These are phyloP conservation scores for Tethya wilhelma DNA, from an alignment of 37 sponge, comb jelly and placozoan genomes.

Conservation along the genomic window DNA sequence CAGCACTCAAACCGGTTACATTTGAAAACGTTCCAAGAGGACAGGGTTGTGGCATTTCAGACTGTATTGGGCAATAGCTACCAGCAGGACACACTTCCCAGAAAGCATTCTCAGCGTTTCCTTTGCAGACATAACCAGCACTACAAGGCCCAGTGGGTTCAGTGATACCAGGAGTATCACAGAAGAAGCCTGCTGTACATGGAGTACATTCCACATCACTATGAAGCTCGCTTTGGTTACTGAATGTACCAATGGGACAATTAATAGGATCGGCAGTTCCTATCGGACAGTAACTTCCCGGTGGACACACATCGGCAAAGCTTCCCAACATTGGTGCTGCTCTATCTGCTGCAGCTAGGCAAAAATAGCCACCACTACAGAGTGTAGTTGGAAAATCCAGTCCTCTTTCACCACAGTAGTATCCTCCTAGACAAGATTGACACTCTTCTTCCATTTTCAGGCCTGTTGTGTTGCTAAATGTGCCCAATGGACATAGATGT, in stretches of 20 bases:
- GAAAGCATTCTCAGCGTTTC: background rate
- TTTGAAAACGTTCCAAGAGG: constrained; percentile 2
- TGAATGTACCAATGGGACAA: too few species aligned
- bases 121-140: constrained; percentile 1
- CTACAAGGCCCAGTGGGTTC: background rate
- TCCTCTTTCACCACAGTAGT: background rate
- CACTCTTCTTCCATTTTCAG: background rate
- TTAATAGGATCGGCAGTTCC: background rate
- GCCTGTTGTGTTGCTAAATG: background rate
- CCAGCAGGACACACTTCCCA: background rate
- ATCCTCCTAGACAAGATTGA: background rate
- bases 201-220: background rate
- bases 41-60: background rate
- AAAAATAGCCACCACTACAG: background rate
- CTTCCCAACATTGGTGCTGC: background rate
- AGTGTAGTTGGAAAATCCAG: background rate
- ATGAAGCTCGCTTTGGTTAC: too few species aligned
- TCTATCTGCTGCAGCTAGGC: background rate
- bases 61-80: background rate
- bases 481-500: background rate
- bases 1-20: too few species aligned
- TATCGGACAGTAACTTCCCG: background rate
- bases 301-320: background rate
- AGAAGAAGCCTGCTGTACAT: constrained; percentile 20
- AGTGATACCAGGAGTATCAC: background rate